Base-by-base conservation (phyloP, 2,797 vertebrate species). In the Syngnathus rostellatus region DNA sequence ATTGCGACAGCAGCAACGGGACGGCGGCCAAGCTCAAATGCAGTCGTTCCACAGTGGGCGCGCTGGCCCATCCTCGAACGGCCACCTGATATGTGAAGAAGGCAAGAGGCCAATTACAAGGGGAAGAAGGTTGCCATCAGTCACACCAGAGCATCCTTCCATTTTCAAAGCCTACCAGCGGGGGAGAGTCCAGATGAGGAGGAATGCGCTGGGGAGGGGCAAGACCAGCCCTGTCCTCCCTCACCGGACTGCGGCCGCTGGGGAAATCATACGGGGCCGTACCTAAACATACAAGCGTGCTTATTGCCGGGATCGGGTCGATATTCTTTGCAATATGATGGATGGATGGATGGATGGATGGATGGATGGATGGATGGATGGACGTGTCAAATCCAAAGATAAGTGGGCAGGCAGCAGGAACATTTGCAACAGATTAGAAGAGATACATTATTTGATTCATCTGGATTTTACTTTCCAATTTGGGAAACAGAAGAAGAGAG, bases 231-330 rank as follows among this genome's bases (percentile, higher is more conserved):
- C 17, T 1, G 1, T 68, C 68, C 46, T 83, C 77, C n/a, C 19
- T 69, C 4, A n/a, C 78, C 48, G 85, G 85, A 71, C 69, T 78
- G 4, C 3, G 75, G 21, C 83, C 80, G 0, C 85, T 83, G 57
- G 66, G 73, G n/a, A 68, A 14, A 3, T 74, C 77, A 48, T 45
- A 71, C 31, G 74, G 62, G 19, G 75, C 68, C 6, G 72, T 75
- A 60, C 78, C 85, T 86, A 69, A 71, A 65, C 64, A 31, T 31
- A 31, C 3, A 31, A 31, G 31, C 31, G 31, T 31, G 31, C 3
- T 4, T 31, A 31, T 31, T 31, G 31, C 31, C 3, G 31, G 31
- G 31, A 31, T 4, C 0, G 31, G 5, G 3, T 31, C 31, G 0
- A 31, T 31, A 31, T 31, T 31, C 3, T 3, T 3, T 31, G 31